Evolutionary conservation across 2,797 vertebrate species (phyloP).

Genomic region (Poecilia picta): DNA sequence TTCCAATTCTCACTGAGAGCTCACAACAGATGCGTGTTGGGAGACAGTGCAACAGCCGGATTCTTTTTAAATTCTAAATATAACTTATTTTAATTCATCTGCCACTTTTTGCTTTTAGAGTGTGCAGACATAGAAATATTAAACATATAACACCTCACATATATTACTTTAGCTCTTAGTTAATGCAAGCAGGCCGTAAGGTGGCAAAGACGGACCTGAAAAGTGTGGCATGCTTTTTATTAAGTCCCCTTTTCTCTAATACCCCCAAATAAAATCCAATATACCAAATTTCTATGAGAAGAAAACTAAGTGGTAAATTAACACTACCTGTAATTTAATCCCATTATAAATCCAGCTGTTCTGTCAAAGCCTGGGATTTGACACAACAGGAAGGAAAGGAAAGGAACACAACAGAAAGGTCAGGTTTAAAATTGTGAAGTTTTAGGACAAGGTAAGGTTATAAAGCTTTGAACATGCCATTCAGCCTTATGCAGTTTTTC

Average conservation of each 20-base stretch:
- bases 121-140: not conserved
- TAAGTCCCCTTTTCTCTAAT: not conserved
- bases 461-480: not conserved
- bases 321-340: not conserved
- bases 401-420: not conserved
- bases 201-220: not conserved
- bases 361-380: no score
- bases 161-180: not conserved
- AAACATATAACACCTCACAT: not conserved
- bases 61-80: constrained; percentile 10
- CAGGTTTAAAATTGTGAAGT: not conserved
- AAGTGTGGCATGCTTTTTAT: not conserved
- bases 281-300: not conserved
- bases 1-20: constrained; percentile 22
- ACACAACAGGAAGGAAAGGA: no score
- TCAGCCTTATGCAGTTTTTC: not conserved
- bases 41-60: constrained; percentile 17
- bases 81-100: not conserved
- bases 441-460: not conserved
- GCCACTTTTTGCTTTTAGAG: constrained; percentile 3
- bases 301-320: not conserved
- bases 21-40: constrained; percentile 13
- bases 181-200: not conserved
- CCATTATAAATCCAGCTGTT: not conserved
- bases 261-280: not conserved